Conservation (phyloP, 2,113 vertebrate species). For the Sterrhoptilus dennistouni region DNA sequence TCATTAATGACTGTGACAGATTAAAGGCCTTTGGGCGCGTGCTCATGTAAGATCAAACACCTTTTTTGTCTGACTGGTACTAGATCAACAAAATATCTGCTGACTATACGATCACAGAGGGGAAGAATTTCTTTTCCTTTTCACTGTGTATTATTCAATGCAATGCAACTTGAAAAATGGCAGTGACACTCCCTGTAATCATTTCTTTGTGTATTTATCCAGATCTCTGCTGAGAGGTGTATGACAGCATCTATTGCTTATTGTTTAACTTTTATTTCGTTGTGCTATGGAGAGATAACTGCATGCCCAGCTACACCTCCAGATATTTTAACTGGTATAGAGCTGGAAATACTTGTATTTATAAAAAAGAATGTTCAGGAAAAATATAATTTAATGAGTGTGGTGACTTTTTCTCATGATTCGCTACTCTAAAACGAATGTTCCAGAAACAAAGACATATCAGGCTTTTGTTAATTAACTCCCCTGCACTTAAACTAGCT, state of each 20-base stretch:
- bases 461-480: neutral
- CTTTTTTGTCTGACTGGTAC: conserved; percentile 33
- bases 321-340: neutral
- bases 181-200: neutral
- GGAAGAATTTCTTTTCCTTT: conserved; percentile 44
- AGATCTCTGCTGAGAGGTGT: neutral
- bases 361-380: neutral
- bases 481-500: neutral
- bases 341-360: neutral
- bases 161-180: conserved; percentile 51
- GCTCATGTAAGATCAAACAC: conserved; percentile 1
- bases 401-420: neutral
- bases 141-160: conserved; percentile 33
- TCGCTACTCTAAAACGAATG: neutral
- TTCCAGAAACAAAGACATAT: neutral
- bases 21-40: neutral
- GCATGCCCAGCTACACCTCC: neutral
- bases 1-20: conserved; percentile 21
- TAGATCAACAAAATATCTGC: conserved; percentile 38
- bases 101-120: neutral
- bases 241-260: neutral
- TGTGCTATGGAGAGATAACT: neutral
- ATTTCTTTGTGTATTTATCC: conserved; percentile 49
- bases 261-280: conserved; percentile 34
- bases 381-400: neutral